A percentile compares a stretch with the other conserved stretches of the same genome.
Conservation (phyloP, 2,888 invertebrate species). For the Thymelicus lineola region DNA sequence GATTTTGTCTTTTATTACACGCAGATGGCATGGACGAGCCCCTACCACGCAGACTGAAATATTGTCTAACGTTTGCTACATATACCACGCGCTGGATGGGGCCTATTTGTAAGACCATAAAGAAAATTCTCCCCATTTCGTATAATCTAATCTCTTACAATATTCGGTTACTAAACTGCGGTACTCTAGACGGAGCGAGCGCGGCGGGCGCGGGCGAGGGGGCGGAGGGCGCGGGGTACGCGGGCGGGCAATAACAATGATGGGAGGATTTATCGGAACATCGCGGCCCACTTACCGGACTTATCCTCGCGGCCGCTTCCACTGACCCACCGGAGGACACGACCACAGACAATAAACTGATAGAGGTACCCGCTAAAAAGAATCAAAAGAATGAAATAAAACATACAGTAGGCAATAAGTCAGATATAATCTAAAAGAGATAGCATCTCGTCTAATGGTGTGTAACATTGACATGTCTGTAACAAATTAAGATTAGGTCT, state of each 20-base stretch:
- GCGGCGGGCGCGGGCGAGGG: not conserved
- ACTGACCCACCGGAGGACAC: constrained; percentile 32
- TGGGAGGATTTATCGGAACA: constrained; percentile 62
- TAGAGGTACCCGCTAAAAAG: not conserved
- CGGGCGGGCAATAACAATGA: constrained; percentile 56
- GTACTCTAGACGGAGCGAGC: constrained; percentile 48
- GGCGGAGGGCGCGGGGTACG: not conserved
- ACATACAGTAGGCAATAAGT: too few relatives aligned
- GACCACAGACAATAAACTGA: constrained; percentile 12
- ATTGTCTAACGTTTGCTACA: not conserved
- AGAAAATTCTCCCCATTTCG: constrained; percentile 1
- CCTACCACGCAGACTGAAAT: too few relatives aligned
- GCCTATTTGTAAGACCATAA: not conserved
- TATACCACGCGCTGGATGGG: not conserved
- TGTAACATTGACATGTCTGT: too few relatives aligned
- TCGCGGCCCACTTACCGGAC: constrained; percentile 71
- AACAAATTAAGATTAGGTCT: too few relatives aligned
- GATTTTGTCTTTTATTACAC: not conserved
- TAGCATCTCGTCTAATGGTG: not conserved
- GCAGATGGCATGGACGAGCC: too few relatives aligned
- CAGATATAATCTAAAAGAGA: too few relatives aligned
- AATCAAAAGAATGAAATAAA: not conserved
- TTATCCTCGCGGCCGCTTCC: constrained; percentile 49
- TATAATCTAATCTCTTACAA: constrained; percentile 7
- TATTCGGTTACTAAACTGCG: constrained; percentile 35